These are phyloP conservation scores for Gallinago paraguaiae DNA, from an alignment of 2,113 vertebrate genomes.

Conservation along the genomic window DNA sequence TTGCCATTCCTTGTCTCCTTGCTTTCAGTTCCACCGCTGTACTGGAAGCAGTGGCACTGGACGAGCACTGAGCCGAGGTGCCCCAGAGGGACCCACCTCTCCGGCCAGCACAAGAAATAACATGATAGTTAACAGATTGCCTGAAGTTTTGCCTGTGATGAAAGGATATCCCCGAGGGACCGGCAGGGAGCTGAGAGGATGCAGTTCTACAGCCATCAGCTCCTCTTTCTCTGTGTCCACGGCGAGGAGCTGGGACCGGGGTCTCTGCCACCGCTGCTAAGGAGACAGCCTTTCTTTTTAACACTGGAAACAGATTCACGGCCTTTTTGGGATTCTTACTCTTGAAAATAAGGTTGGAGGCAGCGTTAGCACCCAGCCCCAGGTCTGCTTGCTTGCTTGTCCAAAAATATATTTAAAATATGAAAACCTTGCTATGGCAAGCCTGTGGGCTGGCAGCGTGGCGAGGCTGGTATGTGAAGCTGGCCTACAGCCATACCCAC, in stretches of 20 bases:
- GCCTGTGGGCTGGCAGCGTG: not conserved
- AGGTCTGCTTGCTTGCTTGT: not conserved
- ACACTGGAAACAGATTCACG: not conserved
- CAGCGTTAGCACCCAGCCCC: not conserved
- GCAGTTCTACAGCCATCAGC: rapidly evolving
- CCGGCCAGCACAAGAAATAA: not conserved
- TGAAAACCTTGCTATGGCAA: not conserved
- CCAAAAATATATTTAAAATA: not conserved
- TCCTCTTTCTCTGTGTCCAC: not conserved
- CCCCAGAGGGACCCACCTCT: too few species aligned
- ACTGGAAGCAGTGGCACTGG: not conserved
- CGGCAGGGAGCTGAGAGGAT: not conserved
- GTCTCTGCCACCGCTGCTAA: not conserved
- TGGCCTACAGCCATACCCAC: not conserved
- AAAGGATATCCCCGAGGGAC: not conserved
- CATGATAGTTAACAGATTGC: rapidly evolving
- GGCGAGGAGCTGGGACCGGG: rapidly evolving
- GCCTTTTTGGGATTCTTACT: not conserved
- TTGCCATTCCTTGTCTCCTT: not conserved
- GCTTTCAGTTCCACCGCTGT: not conserved
- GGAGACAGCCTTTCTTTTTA: not conserved
- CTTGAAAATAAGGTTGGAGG: not conserved
- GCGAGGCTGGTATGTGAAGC: not conserved
- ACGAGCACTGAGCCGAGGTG: not conserved
- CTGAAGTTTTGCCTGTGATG: not conserved